A percentile compares a stretch with the other conserved stretches of the same genome.
Conservation (phyloP, 2,797 vertebrate genomes). For the Rhodeus uyekii region DNA sequence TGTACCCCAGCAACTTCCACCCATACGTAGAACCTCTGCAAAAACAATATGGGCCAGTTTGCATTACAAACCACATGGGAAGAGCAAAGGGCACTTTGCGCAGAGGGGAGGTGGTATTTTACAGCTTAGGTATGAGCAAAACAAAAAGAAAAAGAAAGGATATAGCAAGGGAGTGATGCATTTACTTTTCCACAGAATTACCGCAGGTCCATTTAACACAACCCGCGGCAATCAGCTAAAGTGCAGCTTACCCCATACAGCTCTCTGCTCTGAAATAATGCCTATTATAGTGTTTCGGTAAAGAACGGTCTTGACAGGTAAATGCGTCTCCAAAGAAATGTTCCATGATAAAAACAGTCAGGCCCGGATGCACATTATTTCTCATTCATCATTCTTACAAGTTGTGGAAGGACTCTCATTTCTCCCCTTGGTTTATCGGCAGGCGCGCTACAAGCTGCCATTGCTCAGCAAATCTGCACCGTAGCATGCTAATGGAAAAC, state of each 20-base stretch:
- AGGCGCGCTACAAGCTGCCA: constrained; percentile 53
- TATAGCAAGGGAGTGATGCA: constrained; percentile 72
- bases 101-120: constrained; percentile 20
- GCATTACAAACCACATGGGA: constrained; percentile 36
- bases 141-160: constrained; percentile 36
- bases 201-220: constrained; percentile 91
- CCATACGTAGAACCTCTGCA: constrained; percentile 38
- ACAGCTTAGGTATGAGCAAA: constrained; percentile 38
- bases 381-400: constrained; percentile 79
- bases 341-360: constrained; percentile 75
- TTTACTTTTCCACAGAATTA: constrained; percentile 81
- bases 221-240: constrained; percentile 83
- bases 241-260: constrained; percentile 64
- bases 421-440: constrained; percentile 76
- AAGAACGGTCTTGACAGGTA: constrained; percentile 70
- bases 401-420: constrained; percentile 70
- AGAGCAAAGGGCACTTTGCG: constrained; percentile 35
- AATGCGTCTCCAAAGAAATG: constrained; percentile 77
- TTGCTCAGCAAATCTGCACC: constrained; percentile 75
- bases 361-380: constrained; percentile 74
- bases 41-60: constrained; percentile 31
- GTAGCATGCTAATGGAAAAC: constrained; percentile 70
- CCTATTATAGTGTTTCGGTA: constrained; percentile 63
- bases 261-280: constrained; percentile 68
- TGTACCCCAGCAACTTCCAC: constrained; percentile 46